Percentiles rank a stretch among this genome's conserved stretches.
These are phyloP conservation scores for Myxocyprinus asiaticus DNA, from an alignment of 2,113 vertebrate species.

Conservation along the genomic window DNA sequence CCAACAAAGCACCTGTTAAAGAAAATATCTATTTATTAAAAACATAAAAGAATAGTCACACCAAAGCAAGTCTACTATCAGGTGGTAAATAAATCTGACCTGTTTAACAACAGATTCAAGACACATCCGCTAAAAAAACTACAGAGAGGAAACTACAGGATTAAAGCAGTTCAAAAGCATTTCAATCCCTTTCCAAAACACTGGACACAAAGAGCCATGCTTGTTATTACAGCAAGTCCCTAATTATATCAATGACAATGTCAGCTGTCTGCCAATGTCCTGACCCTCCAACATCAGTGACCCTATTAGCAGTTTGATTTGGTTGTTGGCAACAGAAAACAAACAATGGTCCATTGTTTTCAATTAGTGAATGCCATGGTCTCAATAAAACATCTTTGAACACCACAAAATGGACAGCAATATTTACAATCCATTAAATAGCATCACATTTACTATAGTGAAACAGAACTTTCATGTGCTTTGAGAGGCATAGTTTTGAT, in stretches of 20 bases:
- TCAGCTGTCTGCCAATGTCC: conserved; percentile 34
- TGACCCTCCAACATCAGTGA: conserved; percentile 26
- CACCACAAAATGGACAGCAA: neutral
- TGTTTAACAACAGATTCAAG: neutral
- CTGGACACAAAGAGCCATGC: conserved; percentile 31
- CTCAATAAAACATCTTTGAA: neutral
- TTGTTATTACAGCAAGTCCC: conserved; percentile 41
- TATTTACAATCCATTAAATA: neutral
- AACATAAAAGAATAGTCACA: neutral
- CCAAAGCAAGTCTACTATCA: neutral
- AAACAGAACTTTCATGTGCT: neutral
- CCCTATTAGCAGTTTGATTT: conserved; percentile 16
- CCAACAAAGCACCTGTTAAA: conserved; percentile 50
- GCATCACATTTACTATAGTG: neutral
- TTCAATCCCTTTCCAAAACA: conserved; percentile 15
- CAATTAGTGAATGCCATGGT: conserved; percentile 21
- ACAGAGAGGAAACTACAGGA: conserved; percentile 1
- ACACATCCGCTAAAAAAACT: neutral
- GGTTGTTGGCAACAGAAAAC: conserved; percentile 3
- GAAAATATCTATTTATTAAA: neutral
- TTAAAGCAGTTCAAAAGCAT: conserved; percentile 11
- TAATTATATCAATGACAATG: conserved; percentile 53
- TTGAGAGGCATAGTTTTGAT: neutral
- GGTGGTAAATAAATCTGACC: neutral
- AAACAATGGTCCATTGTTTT: conserved; percentile 33